Conservation (phyloP, 2,888 invertebrate genomes). For the Sylvicola fuscatus region DNA sequence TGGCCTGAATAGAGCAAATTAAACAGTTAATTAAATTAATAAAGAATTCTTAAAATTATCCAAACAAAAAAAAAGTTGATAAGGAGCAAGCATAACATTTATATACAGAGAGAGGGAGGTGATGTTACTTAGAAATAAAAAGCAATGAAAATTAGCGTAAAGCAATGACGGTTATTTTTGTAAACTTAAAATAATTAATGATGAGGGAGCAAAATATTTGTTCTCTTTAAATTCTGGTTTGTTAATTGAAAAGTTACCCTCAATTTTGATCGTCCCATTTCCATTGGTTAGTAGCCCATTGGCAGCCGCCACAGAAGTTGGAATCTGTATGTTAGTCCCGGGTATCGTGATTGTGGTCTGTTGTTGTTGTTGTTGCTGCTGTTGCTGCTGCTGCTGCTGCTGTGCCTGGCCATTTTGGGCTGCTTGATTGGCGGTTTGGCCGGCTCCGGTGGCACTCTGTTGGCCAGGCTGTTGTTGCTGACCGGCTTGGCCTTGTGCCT, state of each 20-base stretch:
- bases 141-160: too few relatives aligned
- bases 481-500: constrained; percentile 5
- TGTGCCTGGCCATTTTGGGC: constrained; percentile 8
- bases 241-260: constrained; percentile 3
- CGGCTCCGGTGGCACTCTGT: not conserved
- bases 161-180: too few relatives aligned
- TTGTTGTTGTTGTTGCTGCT: constrained; percentile 14
- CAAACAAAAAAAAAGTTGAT: too few relatives aligned
- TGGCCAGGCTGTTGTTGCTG: constrained; percentile 5
- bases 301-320: constrained; percentile 22
- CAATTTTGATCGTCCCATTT: constrained; percentile 8
- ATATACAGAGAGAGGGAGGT: too few relatives aligned
- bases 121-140: too few relatives aligned
- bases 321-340: constrained; percentile 25
- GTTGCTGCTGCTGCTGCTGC: constrained; percentile 9
- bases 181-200: too few relatives aligned
- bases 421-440: not conserved
- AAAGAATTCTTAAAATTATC: not conserved
- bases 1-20: constrained; percentile 30
- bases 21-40: not conserved
- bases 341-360: constrained; percentile 23
- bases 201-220: too few relatives aligned
- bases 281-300: constrained; percentile 15
- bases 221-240: not conserved
- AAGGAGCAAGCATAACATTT: too few relatives aligned